Evolutionary conservation across 2,888 invertebrate species (phyloP).

Genomic region (Plagodis dolabraria): DNA sequence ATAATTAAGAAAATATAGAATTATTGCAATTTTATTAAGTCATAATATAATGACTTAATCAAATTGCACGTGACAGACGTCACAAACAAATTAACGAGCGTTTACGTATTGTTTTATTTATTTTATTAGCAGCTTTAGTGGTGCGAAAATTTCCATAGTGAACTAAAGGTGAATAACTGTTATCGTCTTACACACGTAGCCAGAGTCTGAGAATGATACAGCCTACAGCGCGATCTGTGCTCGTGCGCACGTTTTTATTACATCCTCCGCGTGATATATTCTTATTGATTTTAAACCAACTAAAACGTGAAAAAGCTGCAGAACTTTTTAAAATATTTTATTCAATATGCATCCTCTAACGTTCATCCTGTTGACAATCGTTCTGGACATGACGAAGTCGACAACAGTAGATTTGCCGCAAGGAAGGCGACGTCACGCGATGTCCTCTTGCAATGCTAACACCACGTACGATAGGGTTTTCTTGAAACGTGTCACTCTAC

Average conservation of each 20-base stretch:
- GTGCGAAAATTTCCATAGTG: not conserved
- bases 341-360: conserved; percentile 42
- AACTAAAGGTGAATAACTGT: conserved; percentile 15
- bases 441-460: conserved; percentile 51
- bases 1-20: too few species aligned
- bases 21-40: too few species aligned
- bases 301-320: conserved; percentile 8
- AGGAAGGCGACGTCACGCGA: conserved; percentile 42
- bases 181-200: conserved; percentile 20
- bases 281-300: conserved; percentile 20
- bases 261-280: conserved; percentile 44
- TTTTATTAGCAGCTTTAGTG: too few species aligned
- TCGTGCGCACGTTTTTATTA: conserved; percentile 72
- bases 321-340: conserved; percentile 32
- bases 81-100: too few species aligned
- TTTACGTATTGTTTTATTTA: too few species aligned
- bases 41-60: too few species aligned
- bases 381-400: conserved; percentile 35
- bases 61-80: too few species aligned
- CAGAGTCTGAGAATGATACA: conserved; percentile 53
- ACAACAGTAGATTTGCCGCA: conserved; percentile 46
- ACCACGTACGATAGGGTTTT: conserved; percentile 59
- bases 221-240: conserved; percentile 71
- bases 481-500: conserved; percentile 63
- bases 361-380: conserved; percentile 54